phyloP scores from a whole-genome alignment of 2,888 invertebrate species.

The Alviniconcha strummeri region DNA sequence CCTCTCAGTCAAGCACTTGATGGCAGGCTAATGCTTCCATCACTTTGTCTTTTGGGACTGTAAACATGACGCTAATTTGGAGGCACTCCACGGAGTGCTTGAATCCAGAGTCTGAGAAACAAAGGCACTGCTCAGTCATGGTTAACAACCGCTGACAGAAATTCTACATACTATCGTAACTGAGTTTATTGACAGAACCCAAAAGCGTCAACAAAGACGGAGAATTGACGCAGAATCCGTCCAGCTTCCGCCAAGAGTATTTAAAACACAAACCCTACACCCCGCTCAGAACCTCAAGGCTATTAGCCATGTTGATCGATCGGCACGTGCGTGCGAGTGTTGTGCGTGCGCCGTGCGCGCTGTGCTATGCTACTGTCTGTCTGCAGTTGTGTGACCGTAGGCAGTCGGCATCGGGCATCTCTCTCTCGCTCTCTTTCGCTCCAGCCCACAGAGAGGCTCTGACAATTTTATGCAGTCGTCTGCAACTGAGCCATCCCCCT shows the following conservation, averaged over 20 bases:
- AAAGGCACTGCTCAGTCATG: too few relatives aligned
- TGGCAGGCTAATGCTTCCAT: too few relatives aligned
- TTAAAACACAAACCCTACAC: not conserved
- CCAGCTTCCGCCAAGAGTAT: not conserved
- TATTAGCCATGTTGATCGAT: constrained; percentile 26
- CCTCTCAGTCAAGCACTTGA: too few relatives aligned
- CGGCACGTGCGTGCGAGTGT: constrained; percentile 22
- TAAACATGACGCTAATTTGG: too few relatives aligned
- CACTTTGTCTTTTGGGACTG: too few relatives aligned
- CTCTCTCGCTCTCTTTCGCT: not conserved
- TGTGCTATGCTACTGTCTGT: not conserved
- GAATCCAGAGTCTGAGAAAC: too few relatives aligned
- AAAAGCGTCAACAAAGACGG: too few relatives aligned
- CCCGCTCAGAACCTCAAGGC: not conserved
- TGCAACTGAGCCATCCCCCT: not conserved
- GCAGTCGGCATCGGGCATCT: not conserved
- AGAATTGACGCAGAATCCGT: not conserved
- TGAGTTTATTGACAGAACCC: too few relatives aligned
- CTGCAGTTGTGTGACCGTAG: not conserved
- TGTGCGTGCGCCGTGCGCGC: not conserved
- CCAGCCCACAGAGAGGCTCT: constrained; percentile 16
- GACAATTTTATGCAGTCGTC: not conserved
- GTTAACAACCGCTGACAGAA: too few relatives aligned
- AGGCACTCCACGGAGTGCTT: too few relatives aligned
- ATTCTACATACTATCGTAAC: too few relatives aligned